Conservation (phyloP, 2,888 invertebrate species). For the Amblyteles armatorius region DNA sequence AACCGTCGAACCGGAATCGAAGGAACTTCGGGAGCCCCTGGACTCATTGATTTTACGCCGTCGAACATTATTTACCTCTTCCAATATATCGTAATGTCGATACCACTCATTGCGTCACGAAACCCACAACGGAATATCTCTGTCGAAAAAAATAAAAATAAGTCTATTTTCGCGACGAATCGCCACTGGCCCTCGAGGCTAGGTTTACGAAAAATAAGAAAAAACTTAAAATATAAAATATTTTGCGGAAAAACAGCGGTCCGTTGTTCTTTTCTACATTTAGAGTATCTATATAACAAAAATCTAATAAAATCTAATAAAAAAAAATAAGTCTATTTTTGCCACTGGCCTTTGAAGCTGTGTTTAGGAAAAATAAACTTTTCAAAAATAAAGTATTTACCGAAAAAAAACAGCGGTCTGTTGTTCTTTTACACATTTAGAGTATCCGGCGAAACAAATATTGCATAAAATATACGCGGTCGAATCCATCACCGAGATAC, state of each 20-base stretch:
- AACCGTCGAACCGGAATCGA: constrained; percentile 71
- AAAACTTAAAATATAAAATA: not conserved
- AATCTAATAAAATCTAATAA: too few relatives aligned
- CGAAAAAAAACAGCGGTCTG: not conserved
- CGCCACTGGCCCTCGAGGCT: too few relatives aligned
- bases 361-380: not conserved
- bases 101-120: constrained; percentile 82
- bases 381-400: not conserved
- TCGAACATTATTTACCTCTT: constrained; percentile 80
- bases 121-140: constrained; percentile 80
- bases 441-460: constrained; percentile 75
- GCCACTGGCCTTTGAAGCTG: too few relatives aligned
- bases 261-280: constrained; percentile 46
- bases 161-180: not conserved
- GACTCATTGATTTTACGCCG: constrained; percentile 82
- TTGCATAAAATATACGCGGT: constrained; percentile 75
- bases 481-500: constrained; percentile 72
- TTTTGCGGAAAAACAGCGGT: not conserved
- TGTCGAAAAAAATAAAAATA: constrained; percentile 70
- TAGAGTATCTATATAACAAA: constrained; percentile 19
- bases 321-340: too few relatives aligned
- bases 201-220: not conserved
- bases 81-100: constrained; percentile 81
- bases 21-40: constrained; percentile 75
- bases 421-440: constrained; percentile 46